Percentiles rank a stretch among this genome's conserved stretches.
Evolutionary conservation across 2,888 invertebrate species (phyloP).

Genomic region (Lordiphosa andalusiaca): DNA sequence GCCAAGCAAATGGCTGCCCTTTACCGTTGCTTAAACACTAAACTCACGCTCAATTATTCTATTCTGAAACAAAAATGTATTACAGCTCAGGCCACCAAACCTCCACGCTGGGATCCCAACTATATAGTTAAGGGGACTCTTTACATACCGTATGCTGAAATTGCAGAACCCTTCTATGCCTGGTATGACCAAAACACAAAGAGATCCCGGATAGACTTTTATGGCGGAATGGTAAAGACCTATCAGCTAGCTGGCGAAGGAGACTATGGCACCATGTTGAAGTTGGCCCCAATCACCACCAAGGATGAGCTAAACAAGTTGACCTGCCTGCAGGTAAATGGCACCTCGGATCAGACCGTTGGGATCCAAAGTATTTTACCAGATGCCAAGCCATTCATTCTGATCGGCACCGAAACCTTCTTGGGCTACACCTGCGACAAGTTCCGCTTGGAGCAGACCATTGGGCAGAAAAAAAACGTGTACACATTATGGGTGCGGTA

Average conservation of each 20-base stretch:
- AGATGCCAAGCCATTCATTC: constrained; percentile 87
- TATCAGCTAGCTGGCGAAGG: constrained; percentile 86
- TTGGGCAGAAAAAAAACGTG: constrained; percentile 91
- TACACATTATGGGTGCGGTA: constrained; percentile 94
- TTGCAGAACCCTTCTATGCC: constrained; percentile 93
- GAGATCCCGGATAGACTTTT: constrained; percentile 95
- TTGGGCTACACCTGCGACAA: constrained; percentile 87
- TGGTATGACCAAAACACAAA: constrained; percentile 90
- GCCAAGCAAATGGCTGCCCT: constrained; percentile 18
- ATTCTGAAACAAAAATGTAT: constrained; percentile 1
- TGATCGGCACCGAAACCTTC: constrained; percentile 85
- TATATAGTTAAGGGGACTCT: constrained; percentile 90
- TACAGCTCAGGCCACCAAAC: constrained; percentile 75
- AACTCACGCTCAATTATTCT: constrained; percentile 26
- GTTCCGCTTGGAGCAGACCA: constrained; percentile 86
- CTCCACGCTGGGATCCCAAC: constrained; percentile 86
- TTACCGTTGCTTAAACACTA: constrained; percentile 27
- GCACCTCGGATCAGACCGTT: constrained; percentile 83
- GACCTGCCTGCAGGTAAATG: constrained; percentile 92
- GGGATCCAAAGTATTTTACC: constrained; percentile 90
- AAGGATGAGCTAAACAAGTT: constrained; percentile 85
- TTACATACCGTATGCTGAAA: constrained; percentile 95
- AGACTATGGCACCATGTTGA: constrained; percentile 86
- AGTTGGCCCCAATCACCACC: constrained; percentile 92
- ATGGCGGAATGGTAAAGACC: constrained; percentile 96